Percentiles rank a stretch among this genome's conserved stretches.
Conservation (phyloP, 2,888 invertebrate genomes). For the Drosophila robusta region DNA sequence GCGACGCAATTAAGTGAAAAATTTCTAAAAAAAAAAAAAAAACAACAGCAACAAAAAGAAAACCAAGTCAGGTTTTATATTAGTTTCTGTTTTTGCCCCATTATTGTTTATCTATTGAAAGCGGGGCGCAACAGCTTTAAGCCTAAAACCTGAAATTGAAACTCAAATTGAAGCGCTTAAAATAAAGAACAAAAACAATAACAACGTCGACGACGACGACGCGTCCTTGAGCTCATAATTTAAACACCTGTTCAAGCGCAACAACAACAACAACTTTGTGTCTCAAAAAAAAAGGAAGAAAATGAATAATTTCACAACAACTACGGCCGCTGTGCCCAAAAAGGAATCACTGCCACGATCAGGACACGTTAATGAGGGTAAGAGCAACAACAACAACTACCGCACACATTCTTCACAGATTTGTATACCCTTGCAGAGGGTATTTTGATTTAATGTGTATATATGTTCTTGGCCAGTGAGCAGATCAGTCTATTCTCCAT, state of each 20-base stretch:
- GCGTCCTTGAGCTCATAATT: slow-evolving; percentile 74
- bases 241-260: slow-evolving; percentile 70
- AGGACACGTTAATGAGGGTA: slow-evolving; percentile 88
- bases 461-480: no score
- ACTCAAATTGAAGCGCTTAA: slow-evolving; percentile 32
- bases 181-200: slow-evolving; percentile 29
- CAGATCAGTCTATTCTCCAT: no score
- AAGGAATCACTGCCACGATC: slow-evolving; percentile 87
- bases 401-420: slow-evolving; percentile 20
- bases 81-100: not conserved
- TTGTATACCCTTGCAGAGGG: not conserved
- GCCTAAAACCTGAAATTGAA: slow-evolving; percentile 39
- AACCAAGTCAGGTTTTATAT: slow-evolving; percentile 36
- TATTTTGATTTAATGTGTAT: not conserved
- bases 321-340: slow-evolving; percentile 82
- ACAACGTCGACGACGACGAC: not conserved
- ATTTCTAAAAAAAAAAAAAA: slow-evolving; percentile 36
- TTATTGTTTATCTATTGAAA: slow-evolving; percentile 52
- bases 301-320: slow-evolving; percentile 84
- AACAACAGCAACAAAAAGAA: slow-evolving; percentile 1
- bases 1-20: slow-evolving; percentile 74
- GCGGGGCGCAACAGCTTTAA: slow-evolving; percentile 47
- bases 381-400: slow-evolving; percentile 28
- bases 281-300: slow-evolving; percentile 18
- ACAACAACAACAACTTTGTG: slow-evolving; percentile 1